Base-by-base conservation (phyloP, 2,888 invertebrate genomes). In the Tipula vernalis region DNA sequence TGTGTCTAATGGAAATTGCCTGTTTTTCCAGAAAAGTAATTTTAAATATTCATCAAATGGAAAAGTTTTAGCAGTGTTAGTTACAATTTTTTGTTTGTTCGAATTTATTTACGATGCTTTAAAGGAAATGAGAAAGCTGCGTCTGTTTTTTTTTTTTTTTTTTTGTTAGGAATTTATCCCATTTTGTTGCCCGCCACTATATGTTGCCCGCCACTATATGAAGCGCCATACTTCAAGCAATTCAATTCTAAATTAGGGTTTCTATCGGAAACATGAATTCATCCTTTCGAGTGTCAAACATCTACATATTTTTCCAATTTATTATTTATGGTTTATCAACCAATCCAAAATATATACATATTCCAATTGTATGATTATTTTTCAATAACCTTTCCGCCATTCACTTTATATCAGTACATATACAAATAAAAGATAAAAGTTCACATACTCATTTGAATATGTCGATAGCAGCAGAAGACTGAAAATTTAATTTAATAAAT, bases 401-500 rank as follows among this genome's bases (percentile, higher is more conserved):
- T 47, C 13, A 13, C 51, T 15, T n/a, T 51, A 51, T 51, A 51
- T 51, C n/a, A 0, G n/a, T 47, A 47, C 47, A 51, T n/a, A 15
- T 47, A 47, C 13, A 47, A 10, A 47, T 57, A 57, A 57, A 15
- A 57, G 47, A 47, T 13, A 47, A 28, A 71, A 28, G 71, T 71
- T 71, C 28, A 71, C 3, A 71, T 28, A 71, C 28, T 71, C 71
- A 71, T 71, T 71, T 71, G 71, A 71, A 71, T 71, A 71, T 71
- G 71, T 71, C 71, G 71, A 71, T 71, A 28, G 71, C 71, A 71
- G 71, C 71, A 71, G 28, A 71, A 71, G 71, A 71, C 71, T 28
- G 71, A 71, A 71, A 51, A 71, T 71, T 71, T 71, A 71, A 71
- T 71, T 71, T 71, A 71, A 71, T 71, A 71, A 71, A 71, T 71